A percentile compares a stretch with the other conserved stretches of the same genome.
phyloP scores from a whole-genome alignment of 2,888 invertebrate species.

The Tetropium fuscum region DNA sequence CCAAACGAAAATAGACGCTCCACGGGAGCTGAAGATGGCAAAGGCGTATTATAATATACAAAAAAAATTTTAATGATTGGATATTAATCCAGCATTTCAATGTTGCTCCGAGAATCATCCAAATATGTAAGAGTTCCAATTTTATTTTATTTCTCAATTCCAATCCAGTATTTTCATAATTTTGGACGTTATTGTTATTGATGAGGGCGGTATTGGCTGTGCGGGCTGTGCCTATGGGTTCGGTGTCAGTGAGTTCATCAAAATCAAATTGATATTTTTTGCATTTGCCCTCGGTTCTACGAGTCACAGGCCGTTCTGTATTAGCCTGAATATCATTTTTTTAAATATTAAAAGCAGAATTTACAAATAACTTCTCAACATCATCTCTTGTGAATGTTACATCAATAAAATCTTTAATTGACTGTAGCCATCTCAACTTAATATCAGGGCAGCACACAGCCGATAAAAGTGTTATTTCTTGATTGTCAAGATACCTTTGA shows the following conservation, averaged over 20 bases:
- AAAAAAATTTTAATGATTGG: background rate
- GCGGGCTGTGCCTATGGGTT: background rate
- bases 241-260: background rate
- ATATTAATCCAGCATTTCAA: slow-evolving; percentile 1
- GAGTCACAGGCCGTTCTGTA: background rate
- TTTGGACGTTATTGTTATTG: no score
- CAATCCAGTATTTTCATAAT: background rate
- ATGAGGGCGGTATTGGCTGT: background rate
- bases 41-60: background rate
- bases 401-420: background rate
- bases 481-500: slow-evolving; percentile 1
- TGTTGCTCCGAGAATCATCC: background rate
- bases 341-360: background rate
- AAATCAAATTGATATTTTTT: background rate
- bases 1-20: background rate
- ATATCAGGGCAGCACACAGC: slow-evolving; percentile 1
- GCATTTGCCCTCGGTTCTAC: background rate
- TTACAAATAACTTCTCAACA: background rate
- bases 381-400: background rate
- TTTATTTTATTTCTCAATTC: slow-evolving; percentile 1
- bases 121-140: background rate
- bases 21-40: background rate
- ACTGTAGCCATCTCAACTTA: background rate
- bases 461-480: slow-evolving; percentile 1
- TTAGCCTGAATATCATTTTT: slow-evolving; percentile 1